phyloP scores from a whole-genome alignment of 2,888 invertebrate genomes.

The Laspeyria flexula region DNA sequence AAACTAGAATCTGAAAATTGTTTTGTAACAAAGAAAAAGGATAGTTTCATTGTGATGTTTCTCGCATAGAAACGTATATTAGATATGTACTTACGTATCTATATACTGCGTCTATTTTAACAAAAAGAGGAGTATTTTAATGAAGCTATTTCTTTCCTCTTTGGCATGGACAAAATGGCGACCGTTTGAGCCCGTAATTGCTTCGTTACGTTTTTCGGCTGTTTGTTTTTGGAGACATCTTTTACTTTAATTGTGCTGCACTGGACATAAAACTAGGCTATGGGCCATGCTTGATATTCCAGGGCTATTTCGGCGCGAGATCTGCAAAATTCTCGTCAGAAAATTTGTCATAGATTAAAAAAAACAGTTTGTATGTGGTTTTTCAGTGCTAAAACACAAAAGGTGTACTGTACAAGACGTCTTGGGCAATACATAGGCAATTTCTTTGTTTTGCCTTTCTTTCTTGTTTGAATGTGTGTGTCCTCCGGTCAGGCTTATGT shows the following conservation, averaged over 20 bases:
- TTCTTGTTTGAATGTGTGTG: neutral
- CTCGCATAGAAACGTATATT: too few species aligned
- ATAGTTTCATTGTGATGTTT: too few species aligned
- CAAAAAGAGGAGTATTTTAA: constrained; percentile 50
- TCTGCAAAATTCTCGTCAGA: too few species aligned
- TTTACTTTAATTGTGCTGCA: constrained; percentile 51
- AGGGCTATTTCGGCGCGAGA: too few species aligned
- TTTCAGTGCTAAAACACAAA: too few species aligned
- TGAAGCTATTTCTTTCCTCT: constrained; percentile 59
- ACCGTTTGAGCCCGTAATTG: constrained; percentile 65
- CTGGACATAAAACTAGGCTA: constrained; percentile 10
- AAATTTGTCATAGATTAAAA: too few species aligned
- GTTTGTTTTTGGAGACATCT: constrained; percentile 54
- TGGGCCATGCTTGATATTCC: neutral
- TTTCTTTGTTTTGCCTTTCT: too few species aligned
- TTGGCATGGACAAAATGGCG: constrained; percentile 46
- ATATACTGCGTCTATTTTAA: constrained; percentile 37
- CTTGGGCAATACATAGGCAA: too few species aligned
- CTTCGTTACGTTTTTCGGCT: constrained; percentile 64
- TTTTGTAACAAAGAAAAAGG: too few species aligned
- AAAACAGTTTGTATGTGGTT: too few species aligned
- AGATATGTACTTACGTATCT: neutral
- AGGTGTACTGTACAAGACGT: too few species aligned
- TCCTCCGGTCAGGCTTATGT: neutral
- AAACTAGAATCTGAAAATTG: too few species aligned